These are phyloP conservation scores for Callimorpha dominula DNA, from an alignment of 2,888 invertebrate species.

Conservation along the genomic window DNA sequence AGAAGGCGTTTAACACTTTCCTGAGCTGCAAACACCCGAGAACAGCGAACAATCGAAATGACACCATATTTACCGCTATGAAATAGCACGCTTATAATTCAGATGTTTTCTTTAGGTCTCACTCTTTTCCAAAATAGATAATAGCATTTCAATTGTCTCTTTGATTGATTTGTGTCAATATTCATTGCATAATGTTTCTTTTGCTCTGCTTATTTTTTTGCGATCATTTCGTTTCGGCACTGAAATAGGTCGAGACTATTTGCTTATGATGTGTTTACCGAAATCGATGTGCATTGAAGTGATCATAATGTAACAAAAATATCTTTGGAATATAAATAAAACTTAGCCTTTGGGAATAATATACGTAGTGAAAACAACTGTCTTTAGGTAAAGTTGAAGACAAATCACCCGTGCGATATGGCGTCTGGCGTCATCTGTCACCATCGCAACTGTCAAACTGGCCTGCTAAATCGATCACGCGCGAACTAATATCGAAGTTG, in stretches of 20 bases:
- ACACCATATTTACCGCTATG: constrained; percentile 40
- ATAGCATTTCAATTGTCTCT: constrained; percentile 8
- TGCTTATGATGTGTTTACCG: constrained; percentile 23
- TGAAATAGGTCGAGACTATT: constrained; percentile 23
- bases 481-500: constrained; percentile 85
- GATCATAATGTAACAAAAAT: constrained; percentile 31
- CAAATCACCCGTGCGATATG: constrained; percentile 81
- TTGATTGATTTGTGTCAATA: constrained; percentile 19
- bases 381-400: constrained; percentile 73
- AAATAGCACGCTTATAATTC: constrained; percentile 34
- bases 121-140: constrained; percentile 24
- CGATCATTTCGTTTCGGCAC: constrained; percentile 13
- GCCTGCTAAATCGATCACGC: constrained; percentile 83
- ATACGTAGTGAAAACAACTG: constrained; percentile 57
- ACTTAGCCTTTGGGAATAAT: constrained; percentile 38
- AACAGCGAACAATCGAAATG: constrained; percentile 48
- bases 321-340: constrained; percentile 25
- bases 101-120: constrained; percentile 20
- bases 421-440: constrained; percentile 82
- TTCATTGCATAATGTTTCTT: constrained; percentile 3
- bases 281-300: constrained; percentile 25
- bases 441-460: constrained; percentile 83
- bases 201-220: constrained; percentile 23
- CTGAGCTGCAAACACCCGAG: constrained; percentile 57
- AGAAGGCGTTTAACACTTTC: constrained; percentile 82